phyloP scores from a whole-genome alignment of 1,140 invertebrate genomes.

The honey bee (Apis mellifera) region DNA sequence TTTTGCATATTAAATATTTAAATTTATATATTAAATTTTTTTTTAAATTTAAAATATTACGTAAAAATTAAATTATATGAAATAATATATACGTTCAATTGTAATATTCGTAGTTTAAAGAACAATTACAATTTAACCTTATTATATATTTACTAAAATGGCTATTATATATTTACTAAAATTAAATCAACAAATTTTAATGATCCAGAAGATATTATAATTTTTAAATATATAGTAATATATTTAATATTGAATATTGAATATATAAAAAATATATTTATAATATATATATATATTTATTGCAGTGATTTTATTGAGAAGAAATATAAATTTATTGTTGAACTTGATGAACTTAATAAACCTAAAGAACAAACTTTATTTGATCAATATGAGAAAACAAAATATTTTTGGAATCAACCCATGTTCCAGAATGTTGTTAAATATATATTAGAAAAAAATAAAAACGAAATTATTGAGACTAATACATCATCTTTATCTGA shows the following conservation, averaged over 20 bases:
- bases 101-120: background rate
- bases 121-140: background rate
- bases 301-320: background rate
- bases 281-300: background rate
- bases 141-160: background rate
- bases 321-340: background rate
- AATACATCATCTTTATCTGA: background rate
- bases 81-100: background rate
- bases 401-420: background rate
- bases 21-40: background rate
- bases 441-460: background rate
- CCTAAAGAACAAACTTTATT: background rate
- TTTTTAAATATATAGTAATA: background rate
- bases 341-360: background rate
- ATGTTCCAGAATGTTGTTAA: fast-evolving
- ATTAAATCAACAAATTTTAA: background rate
- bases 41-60: background rate
- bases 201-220: background rate
- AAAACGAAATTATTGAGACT: no score
- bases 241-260: background rate
- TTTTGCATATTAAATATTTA: background rate
- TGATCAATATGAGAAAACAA: background rate
- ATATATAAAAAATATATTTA: background rate
- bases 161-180: background rate
- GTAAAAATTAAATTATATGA: background rate